phyloP scores from a whole-genome alignment of 2,797 vertebrate genomes.

The Nyctibius grandis region DNA sequence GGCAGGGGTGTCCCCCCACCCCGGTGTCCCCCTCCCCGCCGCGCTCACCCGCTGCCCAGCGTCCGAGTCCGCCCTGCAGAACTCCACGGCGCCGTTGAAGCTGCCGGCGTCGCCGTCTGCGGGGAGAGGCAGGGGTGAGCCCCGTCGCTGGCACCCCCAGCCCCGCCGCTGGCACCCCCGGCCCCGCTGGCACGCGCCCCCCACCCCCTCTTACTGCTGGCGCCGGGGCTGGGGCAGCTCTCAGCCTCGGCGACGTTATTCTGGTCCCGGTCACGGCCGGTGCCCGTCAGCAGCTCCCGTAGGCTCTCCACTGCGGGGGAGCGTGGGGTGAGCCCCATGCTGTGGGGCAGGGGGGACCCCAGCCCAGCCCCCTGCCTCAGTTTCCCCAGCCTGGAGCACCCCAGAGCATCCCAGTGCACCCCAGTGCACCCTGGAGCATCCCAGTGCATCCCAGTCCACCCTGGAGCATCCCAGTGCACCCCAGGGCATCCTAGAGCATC shows the following conservation, averaged over 20 bases:
- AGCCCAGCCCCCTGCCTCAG: background rate
- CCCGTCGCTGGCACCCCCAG: background rate
- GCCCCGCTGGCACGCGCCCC: too few species aligned
- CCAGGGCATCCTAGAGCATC: too few species aligned
- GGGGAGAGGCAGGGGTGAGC: background rate
- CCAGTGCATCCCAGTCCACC: too few species aligned
- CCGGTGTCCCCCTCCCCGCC: background rate
- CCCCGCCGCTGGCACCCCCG: too few species aligned
- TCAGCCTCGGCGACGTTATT: conserved; percentile 52
- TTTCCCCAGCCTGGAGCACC: background rate
- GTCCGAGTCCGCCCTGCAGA: conserved; percentile 45
- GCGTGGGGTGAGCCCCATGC: too few species aligned
- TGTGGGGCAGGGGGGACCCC: background rate
- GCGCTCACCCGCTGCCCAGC: conserved; percentile 62
- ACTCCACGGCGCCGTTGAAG: conserved; percentile 80
- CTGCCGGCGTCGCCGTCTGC: conserved; percentile 79
- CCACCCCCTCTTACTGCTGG: conserved; percentile 55
- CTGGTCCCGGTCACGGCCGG: background rate
- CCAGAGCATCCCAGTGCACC: too few species aligned
- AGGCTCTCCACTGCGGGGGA: too few species aligned
- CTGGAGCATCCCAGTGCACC: too few species aligned
- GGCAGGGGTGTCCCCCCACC: background rate
- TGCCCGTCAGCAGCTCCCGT: too few species aligned
- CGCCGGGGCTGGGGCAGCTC: conserved; percentile 40
- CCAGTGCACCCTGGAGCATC: too few species aligned